Conservation (phyloP, 1,140 invertebrate species). For the Drosophila nigrodunni region DNA sequence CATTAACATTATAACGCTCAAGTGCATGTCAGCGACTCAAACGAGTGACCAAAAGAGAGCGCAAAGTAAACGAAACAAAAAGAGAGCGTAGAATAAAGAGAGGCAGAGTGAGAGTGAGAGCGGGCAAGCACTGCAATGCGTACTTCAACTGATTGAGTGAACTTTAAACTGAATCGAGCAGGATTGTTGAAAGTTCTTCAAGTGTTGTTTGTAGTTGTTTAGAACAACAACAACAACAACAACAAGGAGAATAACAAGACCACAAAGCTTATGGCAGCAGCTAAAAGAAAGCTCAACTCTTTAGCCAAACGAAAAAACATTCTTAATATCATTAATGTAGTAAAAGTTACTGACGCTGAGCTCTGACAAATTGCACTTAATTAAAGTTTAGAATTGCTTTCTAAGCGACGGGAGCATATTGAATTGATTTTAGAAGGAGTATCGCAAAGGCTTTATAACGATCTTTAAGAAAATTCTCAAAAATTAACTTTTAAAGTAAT, state of each 20-base stretch:
- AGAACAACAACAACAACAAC: conserved; percentile 13
- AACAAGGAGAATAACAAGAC: neutral
- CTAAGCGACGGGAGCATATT: too few species aligned
- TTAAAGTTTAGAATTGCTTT: neutral
- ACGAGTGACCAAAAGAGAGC: conserved; percentile 8
- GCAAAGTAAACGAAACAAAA: neutral
- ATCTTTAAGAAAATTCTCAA: too few species aligned
- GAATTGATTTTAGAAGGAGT: too few species aligned
- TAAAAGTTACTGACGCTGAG: neutral
- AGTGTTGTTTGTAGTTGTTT: conserved; percentile 16
- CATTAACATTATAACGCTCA: conserved; percentile 42
- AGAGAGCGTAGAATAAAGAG: neutral
- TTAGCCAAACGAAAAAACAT: neutral
- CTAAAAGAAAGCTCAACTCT: neutral
- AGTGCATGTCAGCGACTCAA: conserved; percentile 29
- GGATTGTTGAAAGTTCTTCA: conserved; percentile 11
- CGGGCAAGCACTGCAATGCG: neutral
- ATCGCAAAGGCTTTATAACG: too few species aligned
- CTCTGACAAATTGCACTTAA: neutral
- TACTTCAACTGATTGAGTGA: conserved; percentile 22
- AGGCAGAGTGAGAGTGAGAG: neutral
- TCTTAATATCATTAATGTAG: neutral
- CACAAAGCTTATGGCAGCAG: neutral
- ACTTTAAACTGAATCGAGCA: conserved; percentile 4
- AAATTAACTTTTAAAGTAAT: too few species aligned